Percentiles rank a stretch among this genome's conserved stretches.
Evolutionary conservation across 2,113 vertebrate species (phyloP).

Genomic region (Megaceryle torquata): DNA sequence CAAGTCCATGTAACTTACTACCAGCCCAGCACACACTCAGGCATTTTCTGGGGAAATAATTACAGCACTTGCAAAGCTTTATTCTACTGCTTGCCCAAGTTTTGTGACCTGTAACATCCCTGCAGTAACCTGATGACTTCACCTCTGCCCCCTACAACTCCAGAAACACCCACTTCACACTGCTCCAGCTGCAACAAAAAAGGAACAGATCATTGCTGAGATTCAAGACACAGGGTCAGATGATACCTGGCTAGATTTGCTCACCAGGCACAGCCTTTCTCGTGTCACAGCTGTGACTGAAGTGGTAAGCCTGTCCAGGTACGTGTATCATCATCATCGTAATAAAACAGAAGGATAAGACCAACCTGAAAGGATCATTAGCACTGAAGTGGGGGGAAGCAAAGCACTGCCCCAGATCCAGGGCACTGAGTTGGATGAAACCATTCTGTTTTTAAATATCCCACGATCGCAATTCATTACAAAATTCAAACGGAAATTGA

Average conservation of each 20-base stretch:
- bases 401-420: not conserved
- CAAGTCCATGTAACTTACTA: not conserved
- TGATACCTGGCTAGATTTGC: not conserved
- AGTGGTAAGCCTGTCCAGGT: not conserved
- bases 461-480: not conserved
- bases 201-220: not conserved
- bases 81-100: not conserved
- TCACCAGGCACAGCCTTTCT: not conserved
- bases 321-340: not conserved
- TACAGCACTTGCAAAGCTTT: not conserved
- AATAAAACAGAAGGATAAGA: not conserved
- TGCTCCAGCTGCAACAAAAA: not conserved
- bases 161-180: rapidly evolving
- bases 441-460: not conserved
- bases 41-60: not conserved
- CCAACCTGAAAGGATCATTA: not conserved
- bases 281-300: rapidly evolving
- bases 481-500: not conserved
- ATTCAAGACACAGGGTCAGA: not conserved
- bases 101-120: not conserved
- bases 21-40: not conserved
- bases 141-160: no score
- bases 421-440: not conserved
- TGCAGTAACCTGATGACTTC: rapidly evolving
- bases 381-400: not conserved